Evolutionary conservation across 2,888 invertebrate genomes (phyloP).

Genomic region (Caenorhabditis sp.): DNA sequence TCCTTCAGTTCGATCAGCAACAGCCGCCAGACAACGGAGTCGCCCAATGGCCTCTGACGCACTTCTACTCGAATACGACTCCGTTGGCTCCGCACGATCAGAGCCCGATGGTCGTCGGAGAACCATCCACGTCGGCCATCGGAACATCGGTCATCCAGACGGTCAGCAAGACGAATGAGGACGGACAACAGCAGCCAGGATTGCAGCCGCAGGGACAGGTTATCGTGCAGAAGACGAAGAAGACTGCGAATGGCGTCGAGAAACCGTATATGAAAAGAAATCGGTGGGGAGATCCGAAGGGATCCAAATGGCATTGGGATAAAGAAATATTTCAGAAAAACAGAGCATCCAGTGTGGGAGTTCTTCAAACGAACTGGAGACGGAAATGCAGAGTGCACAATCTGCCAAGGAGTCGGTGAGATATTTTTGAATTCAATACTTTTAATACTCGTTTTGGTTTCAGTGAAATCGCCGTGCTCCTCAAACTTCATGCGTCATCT

Average conservation of each 20-base stretch:
- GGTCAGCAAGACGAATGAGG: constrained; percentile 5
- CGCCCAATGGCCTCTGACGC: constrained; percentile 39
- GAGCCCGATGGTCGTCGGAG: too few relatives aligned
- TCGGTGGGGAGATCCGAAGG: constrained; percentile 19
- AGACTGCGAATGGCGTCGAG: constrained; percentile 21
- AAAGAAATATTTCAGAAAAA: too few relatives aligned
- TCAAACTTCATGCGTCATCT: constrained; percentile 72
- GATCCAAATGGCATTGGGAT: not conserved
- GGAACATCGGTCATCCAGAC: constrained; percentile 39
- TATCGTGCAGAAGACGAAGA: not conserved
- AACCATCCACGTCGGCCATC: constrained; percentile 37
- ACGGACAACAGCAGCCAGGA: constrained; percentile 6
- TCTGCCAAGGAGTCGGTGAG: constrained; percentile 64
- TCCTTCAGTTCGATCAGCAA: constrained; percentile 22
- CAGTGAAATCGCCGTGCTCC: constrained; percentile 68
- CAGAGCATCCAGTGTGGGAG: constrained; percentile 72
- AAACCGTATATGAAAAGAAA: constrained; percentile 69
- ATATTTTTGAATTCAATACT: not conserved
- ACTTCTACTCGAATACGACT: constrained; percentile 29
- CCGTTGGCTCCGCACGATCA: not conserved
- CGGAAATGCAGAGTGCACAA: constrained; percentile 69
- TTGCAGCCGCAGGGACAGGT: constrained; percentile 9
- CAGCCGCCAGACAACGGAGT: not conserved
- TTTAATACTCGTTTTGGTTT: not conserved
- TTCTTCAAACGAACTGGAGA: constrained; percentile 69